Evolutionary conservation across 1,140 invertebrate species (phyloP), one percentile per base, ranked within the genome.

Genomic region (Venturia canescens): DNA sequence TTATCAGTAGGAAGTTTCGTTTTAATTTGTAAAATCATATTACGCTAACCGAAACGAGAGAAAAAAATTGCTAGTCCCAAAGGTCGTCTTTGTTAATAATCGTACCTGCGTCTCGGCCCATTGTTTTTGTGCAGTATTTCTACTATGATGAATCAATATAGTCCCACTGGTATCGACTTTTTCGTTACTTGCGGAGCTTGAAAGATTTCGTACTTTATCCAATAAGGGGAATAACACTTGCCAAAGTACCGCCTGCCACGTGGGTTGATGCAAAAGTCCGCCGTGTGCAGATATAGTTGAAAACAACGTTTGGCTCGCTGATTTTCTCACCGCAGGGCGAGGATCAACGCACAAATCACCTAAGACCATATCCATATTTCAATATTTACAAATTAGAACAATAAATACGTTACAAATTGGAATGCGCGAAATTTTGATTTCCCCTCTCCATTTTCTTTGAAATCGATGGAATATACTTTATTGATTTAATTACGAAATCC

Each of bases 121-220:
- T 89, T 99, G 99, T 88, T 99, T 99, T 88, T 99, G 98, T 21
- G 98, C 98, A 0, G 99, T 99, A 90, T 99, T 99, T 83, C 99
- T 94, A 0, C 98, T 98, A 91, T 99, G 99, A 92, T 99, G 99
- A 85, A 99, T 99, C 0, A 99, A 93, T 84, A 99, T 98, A 88
- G 98, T 98, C 63, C 97, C 97, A 67, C 96, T 96, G 1, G 96
- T 95, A 87, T 98, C 97, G 31, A 98, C 97, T 92, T 98, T 98
- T 88, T 98, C 97, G 80, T 95, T 98, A 82, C 98, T 99, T 1
- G 98, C 98, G 63, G 96, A 96, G 87, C 96, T 97, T 15, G 98
- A 99, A 38, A 98, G 93, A 83, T 95, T 96, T 84, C 96, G 92
- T 16, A 99, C 98, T 93, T 98, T 97, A 85, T 99, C 98, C 69